phyloP scores from a whole-genome alignment of 2,113 vertebrate species.

The Oenanthe melanoleuca region DNA sequence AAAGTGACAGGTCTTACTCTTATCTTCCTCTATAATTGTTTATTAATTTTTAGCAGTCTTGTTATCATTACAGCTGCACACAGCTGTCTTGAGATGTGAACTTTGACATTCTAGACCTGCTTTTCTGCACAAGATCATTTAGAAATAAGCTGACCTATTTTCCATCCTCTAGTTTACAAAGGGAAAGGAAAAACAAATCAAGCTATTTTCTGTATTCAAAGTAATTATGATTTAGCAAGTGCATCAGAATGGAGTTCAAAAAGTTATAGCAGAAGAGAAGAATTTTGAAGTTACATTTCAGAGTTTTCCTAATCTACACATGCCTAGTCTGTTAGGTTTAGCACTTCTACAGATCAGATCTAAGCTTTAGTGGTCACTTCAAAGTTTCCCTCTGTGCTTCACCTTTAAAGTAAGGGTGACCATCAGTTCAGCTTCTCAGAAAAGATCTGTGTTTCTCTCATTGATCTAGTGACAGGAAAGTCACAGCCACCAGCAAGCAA shows the following conservation, averaged over 20 bases:
- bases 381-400: neutral
- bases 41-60: conserved; percentile 27
- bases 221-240: neutral
- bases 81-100: neutral
- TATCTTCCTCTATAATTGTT: neutral
- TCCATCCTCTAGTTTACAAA: neutral
- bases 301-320: neutral
- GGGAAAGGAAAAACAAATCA: neutral
- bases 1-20: neutral
- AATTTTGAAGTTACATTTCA: neutral
- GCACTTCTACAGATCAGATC: neutral
- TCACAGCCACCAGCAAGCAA: neutral
- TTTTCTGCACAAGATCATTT: neutral
- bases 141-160: neutral
- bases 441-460: neutral
- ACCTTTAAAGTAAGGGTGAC: neutral
- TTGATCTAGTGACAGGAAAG: neutral
- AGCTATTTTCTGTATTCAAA: conserved; percentile 3
- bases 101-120: neutral
- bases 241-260: neutral
- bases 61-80: conserved; percentile 14
- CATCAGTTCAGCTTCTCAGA: neutral
- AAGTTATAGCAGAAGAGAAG: neutral
- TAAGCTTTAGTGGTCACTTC: neutral
- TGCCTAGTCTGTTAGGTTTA: neutral